These are phyloP conservation scores for Dasypolia templi DNA, from an alignment of 2,888 invertebrate genomes.

Conservation along the genomic window DNA sequence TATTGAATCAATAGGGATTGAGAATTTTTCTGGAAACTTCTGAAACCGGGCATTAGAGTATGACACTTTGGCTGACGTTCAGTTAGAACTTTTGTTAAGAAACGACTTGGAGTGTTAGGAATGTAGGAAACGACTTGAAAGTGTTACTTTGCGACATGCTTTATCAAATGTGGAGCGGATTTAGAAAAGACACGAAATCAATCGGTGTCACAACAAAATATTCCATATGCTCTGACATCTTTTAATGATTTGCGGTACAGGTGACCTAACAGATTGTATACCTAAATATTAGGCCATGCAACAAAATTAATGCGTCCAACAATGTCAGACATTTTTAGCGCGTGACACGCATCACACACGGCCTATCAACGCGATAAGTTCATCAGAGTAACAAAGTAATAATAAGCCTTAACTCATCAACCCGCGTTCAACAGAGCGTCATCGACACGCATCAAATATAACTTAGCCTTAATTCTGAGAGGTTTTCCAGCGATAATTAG, in stretches of 20 bases:
- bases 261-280: background rate
- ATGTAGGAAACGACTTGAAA: background rate
- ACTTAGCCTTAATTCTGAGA: conserved; percentile 43
- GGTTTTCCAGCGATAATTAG: conserved; percentile 22
- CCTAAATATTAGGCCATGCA: background rate
- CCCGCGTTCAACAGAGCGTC: conserved; percentile 30
- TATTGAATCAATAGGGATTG: too few relatives aligned
- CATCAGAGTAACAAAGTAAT: conserved; percentile 38
- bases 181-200: background rate
- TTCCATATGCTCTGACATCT: background rate
- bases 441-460: conserved; percentile 37
- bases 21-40: too few relatives aligned
- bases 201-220: background rate
- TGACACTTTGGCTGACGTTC: background rate
- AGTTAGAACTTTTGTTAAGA: background rate
- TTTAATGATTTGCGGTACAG: background rate
- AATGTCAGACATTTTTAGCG: conserved; percentile 24
- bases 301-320: conserved; percentile 1
- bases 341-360: conserved; percentile 23
- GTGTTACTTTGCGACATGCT: background rate
- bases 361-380: conserved; percentile 30
- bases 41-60: too few relatives aligned
- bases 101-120: background rate
- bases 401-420: conserved; percentile 26
- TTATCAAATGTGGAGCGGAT: background rate